Conservation (phyloP, 2,113 vertebrate genomes). For the Crotalus helleri region DNA sequence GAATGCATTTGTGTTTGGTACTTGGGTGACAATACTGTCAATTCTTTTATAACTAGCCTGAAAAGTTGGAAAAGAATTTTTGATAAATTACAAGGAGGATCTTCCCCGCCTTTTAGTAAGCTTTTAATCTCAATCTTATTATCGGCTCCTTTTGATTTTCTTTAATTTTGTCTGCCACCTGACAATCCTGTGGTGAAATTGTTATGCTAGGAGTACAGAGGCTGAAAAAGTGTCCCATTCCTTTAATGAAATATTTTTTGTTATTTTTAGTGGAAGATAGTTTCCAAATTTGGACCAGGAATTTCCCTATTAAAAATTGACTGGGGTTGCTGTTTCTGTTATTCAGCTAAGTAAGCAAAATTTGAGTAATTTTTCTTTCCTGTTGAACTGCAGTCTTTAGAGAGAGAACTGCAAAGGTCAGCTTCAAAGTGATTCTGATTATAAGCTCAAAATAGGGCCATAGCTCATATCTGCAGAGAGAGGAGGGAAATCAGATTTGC, state of each 20-base stretch:
- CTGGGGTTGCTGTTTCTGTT: not conserved
- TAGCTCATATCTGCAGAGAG: not conserved
- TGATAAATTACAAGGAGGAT: not conserved
- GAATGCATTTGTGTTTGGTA: not conserved
- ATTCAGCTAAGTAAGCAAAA: not conserved
- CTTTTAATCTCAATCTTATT: not conserved
- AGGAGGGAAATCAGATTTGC: conserved; percentile 2
- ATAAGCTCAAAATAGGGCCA: conserved; percentile 1
- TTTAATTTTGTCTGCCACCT: not conserved
- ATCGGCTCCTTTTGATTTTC: not conserved
- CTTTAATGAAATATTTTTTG: not conserved
- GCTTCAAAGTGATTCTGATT: not conserved
- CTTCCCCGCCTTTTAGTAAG: not conserved
- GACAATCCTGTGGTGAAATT: not conserved
- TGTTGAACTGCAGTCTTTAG: not conserved
- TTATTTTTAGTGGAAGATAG: not conserved
- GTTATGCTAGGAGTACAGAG: not conserved
- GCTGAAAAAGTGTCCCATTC: not conserved
- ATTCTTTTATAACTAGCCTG: not conserved
- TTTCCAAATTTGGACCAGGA: not conserved
- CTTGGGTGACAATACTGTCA: not conserved
- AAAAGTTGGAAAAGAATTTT: not conserved
- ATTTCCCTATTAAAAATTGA: not conserved
- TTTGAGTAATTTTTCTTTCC: not conserved
- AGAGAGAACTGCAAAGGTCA: not conserved